These are phyloP conservation scores for Rhinichthys osculus DNA, from an alignment of 2,797 vertebrate genomes.

Conservation along the genomic window DNA sequence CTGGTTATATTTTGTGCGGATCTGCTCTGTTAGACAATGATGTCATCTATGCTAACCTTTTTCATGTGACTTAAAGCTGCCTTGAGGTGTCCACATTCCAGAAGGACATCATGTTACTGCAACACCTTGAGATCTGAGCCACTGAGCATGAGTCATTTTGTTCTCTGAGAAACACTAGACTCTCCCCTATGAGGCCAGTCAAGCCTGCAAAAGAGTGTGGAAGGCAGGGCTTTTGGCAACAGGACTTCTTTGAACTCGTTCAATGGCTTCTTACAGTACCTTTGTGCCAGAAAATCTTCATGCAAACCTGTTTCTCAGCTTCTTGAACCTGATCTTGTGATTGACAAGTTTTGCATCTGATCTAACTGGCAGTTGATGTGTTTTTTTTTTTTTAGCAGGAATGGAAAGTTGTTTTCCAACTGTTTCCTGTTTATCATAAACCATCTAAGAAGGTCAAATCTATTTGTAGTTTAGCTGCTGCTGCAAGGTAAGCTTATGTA, in stretches of 20 bases:
- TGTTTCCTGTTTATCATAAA: conserved; percentile 25
- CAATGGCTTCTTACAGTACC: conserved; percentile 39
- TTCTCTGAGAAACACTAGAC: conserved; percentile 55
- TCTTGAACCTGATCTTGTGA: conserved; percentile 44
- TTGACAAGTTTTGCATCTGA: conserved; percentile 45
- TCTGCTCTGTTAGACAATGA: conserved; percentile 17
- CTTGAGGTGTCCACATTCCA: conserved; percentile 53
- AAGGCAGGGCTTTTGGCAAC: conserved; percentile 50
- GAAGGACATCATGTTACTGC: conserved; percentile 51
- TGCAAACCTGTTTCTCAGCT: conserved; percentile 49
- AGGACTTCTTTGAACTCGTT: conserved; percentile 48
- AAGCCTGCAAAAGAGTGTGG: conserved; percentile 37
- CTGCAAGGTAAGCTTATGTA: not conserved
- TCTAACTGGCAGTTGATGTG: conserved; percentile 33
- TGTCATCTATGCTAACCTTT: conserved; percentile 45
- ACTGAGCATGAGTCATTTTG: conserved; percentile 41
- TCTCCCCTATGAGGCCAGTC: conserved; percentile 36
- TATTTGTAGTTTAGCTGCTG: conserved; percentile 8
- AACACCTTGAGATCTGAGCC: conserved; percentile 35
- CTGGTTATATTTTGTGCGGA: not conserved
- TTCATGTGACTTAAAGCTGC: conserved; percentile 46
- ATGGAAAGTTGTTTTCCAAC: conserved; percentile 22
- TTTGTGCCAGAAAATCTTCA: conserved; percentile 46
- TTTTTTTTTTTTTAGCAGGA: not conserved
- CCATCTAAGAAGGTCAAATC: conserved; percentile 19